Evolutionary conservation across 2,113 vertebrate genomes (phyloP), one percentile per base, ranked within the genome.

Genomic region (Nothocercus nigrocapillus): DNA sequence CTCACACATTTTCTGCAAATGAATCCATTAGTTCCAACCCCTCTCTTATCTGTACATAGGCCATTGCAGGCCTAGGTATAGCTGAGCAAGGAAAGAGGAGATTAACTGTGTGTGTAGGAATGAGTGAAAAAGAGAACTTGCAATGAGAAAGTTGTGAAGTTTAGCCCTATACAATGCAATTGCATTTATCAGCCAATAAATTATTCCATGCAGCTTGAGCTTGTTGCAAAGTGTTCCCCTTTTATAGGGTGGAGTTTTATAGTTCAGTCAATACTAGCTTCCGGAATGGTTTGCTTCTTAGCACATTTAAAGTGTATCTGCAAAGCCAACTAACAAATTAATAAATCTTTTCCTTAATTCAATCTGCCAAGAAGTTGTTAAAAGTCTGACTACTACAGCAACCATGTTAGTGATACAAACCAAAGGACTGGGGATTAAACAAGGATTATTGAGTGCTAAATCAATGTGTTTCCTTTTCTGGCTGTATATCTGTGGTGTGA

Each of bases 391-490:
- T 97, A 81, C 93, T 82, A 58, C 81, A 87, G 93, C 62, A 95
- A 86, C 95, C 94, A 85, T 36, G 69, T 73, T 92, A 89, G 81
- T 87, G 94, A 94, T 94, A 88, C 94, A 93, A 96, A 96, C 58
- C 80, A 94, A 96, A 94, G 95, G 91, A n/a, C 74, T 86, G 84
- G 77, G 94, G 95, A 97, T 97, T 97, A 97, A 86, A 78, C 85
- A 51, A 32, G 94, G 95, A 97, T 95, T 96, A 96, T 83, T 0
- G 12, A 94, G 85, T 1, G 7, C 88, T 96, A 96, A 93, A 96
- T 95, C 94, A 96, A 79, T 87, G 95, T 90, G 90, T 92, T 96
- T 96, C 93, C 85, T 94, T 94, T 93, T 93, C 95, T 95, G 95
- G 88, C 88, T 90, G 40, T 73, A 77, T 73, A 85, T 88, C 69